These are phyloP conservation scores for Pseudochromis fuscus DNA, from an alignment of 2,797 vertebrate species.

Conservation along the genomic window DNA sequence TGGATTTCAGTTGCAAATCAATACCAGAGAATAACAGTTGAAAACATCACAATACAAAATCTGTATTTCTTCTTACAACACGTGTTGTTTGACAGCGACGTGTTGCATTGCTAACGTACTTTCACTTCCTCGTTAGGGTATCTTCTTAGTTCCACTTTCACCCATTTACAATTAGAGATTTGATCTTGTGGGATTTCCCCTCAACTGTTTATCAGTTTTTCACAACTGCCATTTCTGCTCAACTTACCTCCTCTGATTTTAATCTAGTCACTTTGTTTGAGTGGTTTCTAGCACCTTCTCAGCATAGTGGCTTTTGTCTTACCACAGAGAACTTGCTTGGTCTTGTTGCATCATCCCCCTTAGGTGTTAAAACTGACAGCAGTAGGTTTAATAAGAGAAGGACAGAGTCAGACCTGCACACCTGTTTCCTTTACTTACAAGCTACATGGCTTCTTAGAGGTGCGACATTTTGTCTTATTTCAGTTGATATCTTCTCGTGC, in stretches of 20 bases:
- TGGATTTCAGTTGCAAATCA: too few relatives aligned
- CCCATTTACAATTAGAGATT: not conserved
- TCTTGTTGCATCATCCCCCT: too few relatives aligned
- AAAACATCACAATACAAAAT: not conserved
- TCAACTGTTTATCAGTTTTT: not conserved
- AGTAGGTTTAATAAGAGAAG: too few relatives aligned
- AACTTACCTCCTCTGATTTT: not conserved
- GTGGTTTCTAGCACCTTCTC: not conserved
- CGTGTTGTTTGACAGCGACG: not conserved
- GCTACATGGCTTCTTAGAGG: not conserved
- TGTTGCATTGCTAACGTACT: not conserved
- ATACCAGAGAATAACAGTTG: not conserved
- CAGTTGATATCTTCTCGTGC: not conserved
- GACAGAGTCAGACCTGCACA: not conserved
- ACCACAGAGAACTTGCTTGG: not conserved
- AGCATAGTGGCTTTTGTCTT: not conserved
- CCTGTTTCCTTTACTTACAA: not conserved
- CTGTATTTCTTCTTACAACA: not conserved
- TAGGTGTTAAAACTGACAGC: too few relatives aligned
- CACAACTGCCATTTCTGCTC: not conserved
- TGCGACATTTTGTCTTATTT: too few relatives aligned
- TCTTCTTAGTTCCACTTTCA: constrained; percentile 17
- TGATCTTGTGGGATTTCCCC: constrained; percentile 2
- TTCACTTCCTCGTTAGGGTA: constrained; percentile 42
- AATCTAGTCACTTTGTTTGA: not conserved